phyloP scores from a whole-genome alignment of 2,113 vertebrate genomes.

The Bos javanicus region DNA sequence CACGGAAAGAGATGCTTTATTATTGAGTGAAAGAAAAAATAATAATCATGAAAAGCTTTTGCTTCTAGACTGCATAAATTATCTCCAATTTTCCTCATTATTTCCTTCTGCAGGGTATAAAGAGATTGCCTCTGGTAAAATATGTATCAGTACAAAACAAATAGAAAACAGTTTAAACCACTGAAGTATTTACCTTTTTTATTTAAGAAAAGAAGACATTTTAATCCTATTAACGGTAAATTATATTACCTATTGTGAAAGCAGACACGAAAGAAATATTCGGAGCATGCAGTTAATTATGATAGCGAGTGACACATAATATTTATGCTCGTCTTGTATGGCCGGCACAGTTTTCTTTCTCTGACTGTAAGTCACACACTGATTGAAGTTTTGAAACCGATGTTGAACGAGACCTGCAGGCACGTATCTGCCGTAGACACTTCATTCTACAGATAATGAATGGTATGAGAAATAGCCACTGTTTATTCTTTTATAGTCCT shows the following conservation, averaged over 20 bases:
- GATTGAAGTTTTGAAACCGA: slow-evolving; percentile 79
- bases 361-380: slow-evolving; percentile 76
- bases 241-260: slow-evolving; percentile 83
- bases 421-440: slow-evolving; percentile 37
- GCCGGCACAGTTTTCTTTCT: slow-evolving; percentile 76
- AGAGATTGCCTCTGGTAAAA: slow-evolving; percentile 76
- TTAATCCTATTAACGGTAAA: slow-evolving; percentile 84
- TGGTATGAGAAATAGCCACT: slow-evolving; percentile 40
- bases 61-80: slow-evolving; percentile 69
- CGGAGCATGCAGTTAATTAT: slow-evolving; percentile 84
- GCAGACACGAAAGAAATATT: slow-evolving; percentile 81
- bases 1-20: slow-evolving; percentile 3
- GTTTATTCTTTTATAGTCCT: slow-evolving; percentile 62
- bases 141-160: slow-evolving; percentile 79
- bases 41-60: slow-evolving; percentile 43
- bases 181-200: slow-evolving; percentile 80
- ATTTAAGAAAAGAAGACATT: slow-evolving; percentile 72
- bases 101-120: slow-evolving; percentile 73
- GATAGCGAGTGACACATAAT: slow-evolving; percentile 81
- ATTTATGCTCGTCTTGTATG: slow-evolving; percentile 75
- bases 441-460: slow-evolving; percentile 73
- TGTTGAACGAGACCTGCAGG: slow-evolving; percentile 57
- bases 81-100: slow-evolving; percentile 77
- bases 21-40: slow-evolving; percentile 48
- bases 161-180: slow-evolving; percentile 80